Base-by-base conservation (phyloP, 1,140 invertebrate species). In the Bombus sylvicola region DNA sequence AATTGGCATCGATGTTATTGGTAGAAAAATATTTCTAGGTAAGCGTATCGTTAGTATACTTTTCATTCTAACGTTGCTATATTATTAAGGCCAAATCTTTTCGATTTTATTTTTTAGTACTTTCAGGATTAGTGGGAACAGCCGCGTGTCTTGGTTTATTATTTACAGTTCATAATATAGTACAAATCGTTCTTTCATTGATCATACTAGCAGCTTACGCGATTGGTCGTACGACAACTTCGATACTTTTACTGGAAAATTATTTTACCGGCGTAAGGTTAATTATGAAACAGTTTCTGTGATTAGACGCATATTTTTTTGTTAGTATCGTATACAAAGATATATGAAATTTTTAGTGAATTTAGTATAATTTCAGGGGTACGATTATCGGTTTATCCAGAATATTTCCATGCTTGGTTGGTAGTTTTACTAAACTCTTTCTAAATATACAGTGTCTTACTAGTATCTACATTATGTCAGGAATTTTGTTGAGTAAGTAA, bases 191-290 rank as follows among this genome's bases (percentile, higher is more conserved):
- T 57, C 76, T 93, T 18, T 90, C 84, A 25, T 76, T 85, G n/a
- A 76, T 89, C 39, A 83, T 89, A 43, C 72, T 93, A 53, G 86
- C 88, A 47, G 75, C 91, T 12, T 93, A 92, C 71, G 86, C 91
- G 18, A 87, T 90, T 62, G 83, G 88, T 22, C 71, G 89, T n/a
- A 93, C 92, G 13, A 84, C 88, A 39, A 75, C 83, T 6, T 89
- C 69, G 53, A 88, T 92, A 77, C 28, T 90, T 6, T 47, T 93
- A n/a, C 41, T 92, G 68, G 92, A 93, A 76, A 93, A 91, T 88
- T 93, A 93, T 87, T 92, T 90, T 43, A 93, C 92, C 53, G 88
- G 87, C 69, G 76, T 92, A 39, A 92, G 92, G 92, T 93, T 68
- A 53, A 81, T 88, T 73, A 47, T 31, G 37, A 59, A 37, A 83